phyloP scores from a whole-genome alignment of 2,113 vertebrate species.

The Lasiurus borealis region DNA sequence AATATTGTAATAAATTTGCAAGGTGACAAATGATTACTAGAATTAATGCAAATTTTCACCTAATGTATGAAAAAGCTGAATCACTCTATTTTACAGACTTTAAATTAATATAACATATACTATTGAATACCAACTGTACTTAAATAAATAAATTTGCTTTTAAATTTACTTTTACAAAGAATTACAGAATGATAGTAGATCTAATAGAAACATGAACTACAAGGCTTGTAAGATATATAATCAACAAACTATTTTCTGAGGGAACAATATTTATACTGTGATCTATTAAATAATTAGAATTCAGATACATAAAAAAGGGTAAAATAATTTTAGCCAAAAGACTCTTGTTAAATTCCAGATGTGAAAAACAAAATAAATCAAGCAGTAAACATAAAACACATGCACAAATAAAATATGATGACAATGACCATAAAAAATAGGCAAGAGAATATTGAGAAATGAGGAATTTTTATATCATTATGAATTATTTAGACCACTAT shows the following conservation, averaged over 20 bases:
- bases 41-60: neutral
- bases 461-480: neutral
- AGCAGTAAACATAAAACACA: neutral
- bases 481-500: neutral
- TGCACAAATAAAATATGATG: neutral
- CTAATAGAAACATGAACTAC: neutral
- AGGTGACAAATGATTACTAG: neutral
- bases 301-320: neutral
- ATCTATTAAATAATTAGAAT: neutral
- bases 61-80: neutral
- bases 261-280: neutral
- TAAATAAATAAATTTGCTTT: slow-evolving; percentile 2
- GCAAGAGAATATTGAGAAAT: neutral
- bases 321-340: neutral
- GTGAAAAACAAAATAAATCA: neutral
- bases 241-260: neutral
- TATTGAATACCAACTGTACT: neutral
- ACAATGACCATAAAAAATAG: neutral
- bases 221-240: neutral
- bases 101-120: neutral
- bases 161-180: neutral
- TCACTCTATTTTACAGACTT: neutral
- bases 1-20: neutral
- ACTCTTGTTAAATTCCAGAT: neutral
- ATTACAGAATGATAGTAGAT: neutral